Conservation (phyloP, 1,140 invertebrate genomes). For the Danaus plexippus region DNA sequence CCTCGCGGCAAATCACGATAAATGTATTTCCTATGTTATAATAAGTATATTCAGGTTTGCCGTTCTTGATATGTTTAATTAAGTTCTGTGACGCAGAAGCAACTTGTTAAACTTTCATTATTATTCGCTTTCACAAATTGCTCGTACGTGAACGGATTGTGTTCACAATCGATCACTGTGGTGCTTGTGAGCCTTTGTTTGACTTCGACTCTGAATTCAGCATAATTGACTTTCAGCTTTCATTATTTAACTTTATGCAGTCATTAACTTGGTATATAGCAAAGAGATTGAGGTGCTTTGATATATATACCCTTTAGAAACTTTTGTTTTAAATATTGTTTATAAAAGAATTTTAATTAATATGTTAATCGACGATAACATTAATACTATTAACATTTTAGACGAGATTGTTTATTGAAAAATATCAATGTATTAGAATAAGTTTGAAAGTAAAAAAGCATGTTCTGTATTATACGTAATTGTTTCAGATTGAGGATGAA, state of each 20-base stretch:
- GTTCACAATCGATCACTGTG: slow-evolving; percentile 63
- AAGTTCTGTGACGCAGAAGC: slow-evolving; percentile 43
- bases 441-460: too few species aligned
- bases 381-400: too few species aligned
- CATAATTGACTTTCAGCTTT: slow-evolving; percentile 71
- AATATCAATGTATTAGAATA: too few species aligned
- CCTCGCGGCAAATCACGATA: slow-evolving; percentile 15
- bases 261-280: slow-evolving; percentile 69
- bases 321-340: too few species aligned
- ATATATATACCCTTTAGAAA: too few species aligned
- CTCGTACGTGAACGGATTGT: slow-evolving; percentile 66
- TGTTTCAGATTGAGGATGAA: slow-evolving; percentile 95
- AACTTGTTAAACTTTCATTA: slow-evolving; percentile 68
- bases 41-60: slow-evolving; percentile 5
- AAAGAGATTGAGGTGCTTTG: slow-evolving; percentile 30
- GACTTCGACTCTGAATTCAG: slow-evolving; percentile 68
- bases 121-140: slow-evolving; percentile 64
- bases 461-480: slow-evolving; percentile 27
- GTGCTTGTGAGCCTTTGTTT: slow-evolving; percentile 63
- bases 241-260: slow-evolving; percentile 71
- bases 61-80: slow-evolving; percentile 59
- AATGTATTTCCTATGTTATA: too few species aligned
- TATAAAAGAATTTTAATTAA: slow-evolving; percentile 19
- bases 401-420: too few species aligned
- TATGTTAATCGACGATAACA: slow-evolving; percentile 56